Evolutionary conservation across 2,888 invertebrate species (phyloP), one percentile per base, ranked within the genome.

Genomic region (Dryobota labecula): DNA sequence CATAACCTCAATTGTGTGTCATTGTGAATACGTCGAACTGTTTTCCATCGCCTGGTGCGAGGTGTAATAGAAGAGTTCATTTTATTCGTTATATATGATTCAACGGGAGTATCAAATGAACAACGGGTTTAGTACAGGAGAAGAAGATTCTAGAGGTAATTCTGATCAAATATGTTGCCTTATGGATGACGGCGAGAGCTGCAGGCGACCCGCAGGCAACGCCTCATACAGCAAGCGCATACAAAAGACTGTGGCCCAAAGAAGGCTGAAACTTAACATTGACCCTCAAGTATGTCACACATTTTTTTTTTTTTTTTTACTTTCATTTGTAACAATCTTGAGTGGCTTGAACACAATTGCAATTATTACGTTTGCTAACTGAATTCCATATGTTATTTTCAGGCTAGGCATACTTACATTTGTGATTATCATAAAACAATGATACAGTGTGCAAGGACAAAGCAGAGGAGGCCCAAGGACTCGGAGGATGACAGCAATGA

Each of bases 161-260:
- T 97, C 98, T 74, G 98, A 98, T 91, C 98, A 98, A 96, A 97
- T 98, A 90, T 99, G 99, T 96, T 99, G 99, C 96, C 97, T 99
- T 86, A 97, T 99, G 89, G 98, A 98, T 93, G 98, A 98, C 92
- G 97, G 97, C 82, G 98, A 98, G 85, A 97, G 98, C 84, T 99
- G 99, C 94, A 97, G 97, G 82, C 97, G 98, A 90, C 97, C 98
- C 70, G 99, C 99, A 85, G 98, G 99, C 81, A 98, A 99, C 96
- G 99, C 99, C 85, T 98, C 99, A 58, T 99, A 99, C 95, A 99
- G 98, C 94, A 99, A 99, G 93, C 97, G 99, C 85, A 99, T 99
- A 88, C 99, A 99, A 94, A 99, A 99, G 94, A 99, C 98, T 71
- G 99, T 99, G 47, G 98, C 98, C 66, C 99, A 99, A 90, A 97